Evolutionary conservation across 2,888 invertebrate species (phyloP).

Genomic region (Idaea straminata): DNA sequence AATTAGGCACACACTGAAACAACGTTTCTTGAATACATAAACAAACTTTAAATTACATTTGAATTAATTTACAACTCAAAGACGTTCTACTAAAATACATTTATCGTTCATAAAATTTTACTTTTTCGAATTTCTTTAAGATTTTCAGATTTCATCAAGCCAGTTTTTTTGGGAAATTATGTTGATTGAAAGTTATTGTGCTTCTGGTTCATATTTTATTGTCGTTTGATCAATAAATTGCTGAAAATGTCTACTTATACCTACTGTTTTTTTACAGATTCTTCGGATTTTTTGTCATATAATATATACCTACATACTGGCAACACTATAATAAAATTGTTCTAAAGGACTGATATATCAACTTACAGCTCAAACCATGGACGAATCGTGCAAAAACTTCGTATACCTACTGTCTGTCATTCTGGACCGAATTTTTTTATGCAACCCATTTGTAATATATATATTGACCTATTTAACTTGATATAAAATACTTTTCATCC

Average conservation of each 20-base stretch:
- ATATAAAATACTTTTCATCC: too few relatives aligned
- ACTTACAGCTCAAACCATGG: too few relatives aligned
- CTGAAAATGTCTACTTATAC: background rate
- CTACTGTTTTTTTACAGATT: background rate
- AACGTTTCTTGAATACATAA: background rate
- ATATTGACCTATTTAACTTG: too few relatives aligned
- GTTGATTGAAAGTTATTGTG: slow-evolving; percentile 1
- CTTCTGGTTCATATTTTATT: background rate
- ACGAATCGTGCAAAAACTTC: too few relatives aligned
- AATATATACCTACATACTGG: too few relatives aligned
- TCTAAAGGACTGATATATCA: too few relatives aligned
- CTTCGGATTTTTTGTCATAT: background rate
- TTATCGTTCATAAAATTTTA: background rate
- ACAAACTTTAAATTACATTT: background rate
- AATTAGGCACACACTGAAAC: background rate
- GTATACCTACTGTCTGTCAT: too few relatives aligned
- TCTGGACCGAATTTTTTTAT: too few relatives aligned
- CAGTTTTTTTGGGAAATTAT: background rate
- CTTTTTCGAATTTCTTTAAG: background rate
- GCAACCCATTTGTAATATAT: too few relatives aligned
- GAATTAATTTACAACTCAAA: background rate
- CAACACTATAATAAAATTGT: too few relatives aligned
- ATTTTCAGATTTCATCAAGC: background rate
- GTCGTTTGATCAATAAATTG: background rate
- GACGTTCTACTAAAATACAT: slow-evolving; percentile 3